Percentiles rank a stretch among this genome's conserved stretches.
These are phyloP conservation scores for Varanus salvator DNA, from an alignment of 2,113 vertebrate species.

Conservation along the genomic window DNA sequence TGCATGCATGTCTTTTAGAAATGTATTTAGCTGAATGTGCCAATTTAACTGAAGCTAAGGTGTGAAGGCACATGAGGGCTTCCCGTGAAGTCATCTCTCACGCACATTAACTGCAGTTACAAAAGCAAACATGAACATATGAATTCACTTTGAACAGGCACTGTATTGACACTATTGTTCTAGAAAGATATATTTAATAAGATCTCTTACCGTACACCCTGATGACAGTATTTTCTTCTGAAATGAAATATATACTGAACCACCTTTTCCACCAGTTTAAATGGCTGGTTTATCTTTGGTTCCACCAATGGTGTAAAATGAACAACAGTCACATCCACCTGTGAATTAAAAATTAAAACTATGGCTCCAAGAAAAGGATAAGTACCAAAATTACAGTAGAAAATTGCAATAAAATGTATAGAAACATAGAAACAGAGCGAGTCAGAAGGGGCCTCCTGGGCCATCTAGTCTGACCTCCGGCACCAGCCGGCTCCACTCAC, in stretches of 20 bases:
- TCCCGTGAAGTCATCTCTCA: not conserved
- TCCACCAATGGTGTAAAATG: constrained; percentile 88
- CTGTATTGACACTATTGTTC: not conserved
- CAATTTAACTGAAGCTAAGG: not conserved
- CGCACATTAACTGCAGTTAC: not conserved
- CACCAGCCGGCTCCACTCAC: too few species aligned
- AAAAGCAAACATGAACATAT: not conserved
- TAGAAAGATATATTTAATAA: not conserved
- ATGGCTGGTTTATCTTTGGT: constrained; percentile 92
- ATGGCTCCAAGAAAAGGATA: not conserved
- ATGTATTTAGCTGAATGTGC: not conserved
- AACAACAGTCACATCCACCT: constrained; percentile 96
- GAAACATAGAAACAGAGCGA: too few species aligned
- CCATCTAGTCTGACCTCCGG: too few species aligned
- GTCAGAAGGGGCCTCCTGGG: too few species aligned
- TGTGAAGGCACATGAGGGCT: not conserved
- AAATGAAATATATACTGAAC: constrained; percentile 91
- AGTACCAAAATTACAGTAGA: not conserved
- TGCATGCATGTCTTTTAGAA: not conserved
- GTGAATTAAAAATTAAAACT: not conserved
- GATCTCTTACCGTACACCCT: constrained; percentile 86
- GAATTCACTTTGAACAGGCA: not conserved
- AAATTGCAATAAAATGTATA: not conserved
- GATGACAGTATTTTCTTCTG: constrained; percentile 90
- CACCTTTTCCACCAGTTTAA: constrained; percentile 92